A percentile compares a stretch with the other conserved stretches of the same genome.
These are phyloP conservation scores for Accipiter virgatus DNA, from an alignment of 2,113 vertebrate species.

Conservation along the genomic window DNA sequence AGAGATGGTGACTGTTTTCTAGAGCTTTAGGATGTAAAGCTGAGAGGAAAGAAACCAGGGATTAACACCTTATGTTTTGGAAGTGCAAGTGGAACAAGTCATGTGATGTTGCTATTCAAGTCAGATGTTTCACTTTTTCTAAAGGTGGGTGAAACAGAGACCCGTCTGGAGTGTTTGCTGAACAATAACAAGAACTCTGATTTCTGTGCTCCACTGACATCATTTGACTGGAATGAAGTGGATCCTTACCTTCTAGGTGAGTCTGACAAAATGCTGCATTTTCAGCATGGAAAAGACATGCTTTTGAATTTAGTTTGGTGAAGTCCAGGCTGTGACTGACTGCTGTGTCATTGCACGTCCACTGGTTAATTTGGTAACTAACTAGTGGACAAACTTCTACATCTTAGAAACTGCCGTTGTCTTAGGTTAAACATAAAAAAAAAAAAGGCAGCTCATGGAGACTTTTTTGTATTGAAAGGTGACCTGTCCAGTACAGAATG, in stretches of 20 bases:
- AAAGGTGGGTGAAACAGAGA: conserved; percentile 97
- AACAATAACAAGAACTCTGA: conserved; percentile 99
- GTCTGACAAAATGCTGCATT: background rate
- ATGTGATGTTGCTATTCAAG: background rate
- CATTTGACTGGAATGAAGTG: conserved; percentile 99
- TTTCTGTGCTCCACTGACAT: conserved; percentile 97
- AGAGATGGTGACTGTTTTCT: background rate
- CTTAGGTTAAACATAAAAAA: background rate
- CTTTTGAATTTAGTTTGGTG: background rate
- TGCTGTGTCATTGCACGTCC: background rate
- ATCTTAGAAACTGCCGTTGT: background rate
- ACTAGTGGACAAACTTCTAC: background rate
- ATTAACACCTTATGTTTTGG: background rate
- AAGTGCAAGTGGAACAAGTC: background rate
- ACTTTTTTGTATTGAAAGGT: background rate
- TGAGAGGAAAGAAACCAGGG: background rate
- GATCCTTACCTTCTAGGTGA: conserved; percentile 97
- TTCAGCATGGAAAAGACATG: background rate
- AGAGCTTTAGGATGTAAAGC: background rate
- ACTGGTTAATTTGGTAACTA: background rate
- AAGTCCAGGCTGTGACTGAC: background rate
- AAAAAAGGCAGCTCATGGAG: background rate
- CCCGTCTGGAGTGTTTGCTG: conserved; percentile 94
- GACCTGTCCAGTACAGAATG: background rate
- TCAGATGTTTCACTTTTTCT: background rate